Base-by-base conservation (phyloP, 2,888 invertebrate species). In the Torymus auratus region DNA sequence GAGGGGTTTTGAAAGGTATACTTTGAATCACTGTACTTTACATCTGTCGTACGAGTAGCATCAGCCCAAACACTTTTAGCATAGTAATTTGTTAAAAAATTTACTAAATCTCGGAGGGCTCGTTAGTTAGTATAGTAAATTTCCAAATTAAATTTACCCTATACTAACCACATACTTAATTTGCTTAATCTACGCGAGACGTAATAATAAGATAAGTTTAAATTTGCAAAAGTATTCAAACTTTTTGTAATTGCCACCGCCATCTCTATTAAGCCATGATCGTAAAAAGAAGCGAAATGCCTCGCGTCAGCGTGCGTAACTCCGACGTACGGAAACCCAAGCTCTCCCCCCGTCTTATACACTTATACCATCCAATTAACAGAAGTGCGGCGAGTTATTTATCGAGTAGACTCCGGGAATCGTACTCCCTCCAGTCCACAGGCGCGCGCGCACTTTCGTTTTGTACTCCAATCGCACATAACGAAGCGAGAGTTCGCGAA, bases 361-460 rank as follows among this genome's bases (percentile, higher is more conserved):
- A 62, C 70, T 77, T 69, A 64, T 64, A 56, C 41, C 41, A 70
- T 77, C 70, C 77, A 77, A 77, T 77, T 77, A 77, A 70, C 64
- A 62, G 64, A 77, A 70, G 69, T 77, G 56, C 64, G 50, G 41
- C 50, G 56, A 70, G 50, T 77, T 70, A 77, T 77, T 77, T 70
- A 77, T 70, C 50, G 70, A 77, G 64, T 76, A 69, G 62, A 70
- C 62, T 61, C 53, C 23, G 14, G 17, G 53, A 68, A 76, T 76
- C 68, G 68, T 68, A 52, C 68, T 17, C 74, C 20, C 41, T 13
- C 17, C 56, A 74, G 41, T 74, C 58, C 62, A 62, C 62, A 56
- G 41, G 41, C 41, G 41, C 41, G 41, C 41, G 41, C 41, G 55
- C 62, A 69, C 61, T 77, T 77, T 77, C 69, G 70, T 77, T 70